Evolutionary conservation across 2,113 vertebrate genomes (phyloP).

Genomic region (Psettodes erumei): DNA sequence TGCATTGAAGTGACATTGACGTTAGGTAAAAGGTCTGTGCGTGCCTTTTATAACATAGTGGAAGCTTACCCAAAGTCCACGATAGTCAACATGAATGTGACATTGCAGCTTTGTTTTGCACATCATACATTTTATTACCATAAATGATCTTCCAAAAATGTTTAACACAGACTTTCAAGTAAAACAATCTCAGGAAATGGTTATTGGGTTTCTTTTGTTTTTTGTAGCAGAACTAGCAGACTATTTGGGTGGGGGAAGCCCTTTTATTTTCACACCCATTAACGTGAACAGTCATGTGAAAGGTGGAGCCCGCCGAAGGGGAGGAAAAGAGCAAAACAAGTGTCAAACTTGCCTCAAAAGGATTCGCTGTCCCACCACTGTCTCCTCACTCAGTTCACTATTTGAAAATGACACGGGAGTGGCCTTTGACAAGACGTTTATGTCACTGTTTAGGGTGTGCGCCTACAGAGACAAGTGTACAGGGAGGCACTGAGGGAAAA

Average conservation of each 20-base stretch:
- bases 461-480: neutral
- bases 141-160: slow-evolving; percentile 34
- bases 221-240: neutral
- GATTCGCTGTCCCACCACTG: neutral
- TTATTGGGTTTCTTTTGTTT: no score
- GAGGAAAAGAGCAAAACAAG: slow-evolving; percentile 19
- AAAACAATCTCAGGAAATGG: slow-evolving; percentile 17
- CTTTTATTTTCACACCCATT: slow-evolving; percentile 28
- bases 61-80: neutral
- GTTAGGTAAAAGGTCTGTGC: slow-evolving; percentile 32
- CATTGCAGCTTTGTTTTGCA: slow-evolving; percentile 17
- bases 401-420: neutral
- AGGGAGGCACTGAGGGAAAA: neutral
- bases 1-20: slow-evolving; percentile 32
- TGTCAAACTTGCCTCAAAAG: neutral
- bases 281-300: slow-evolving; percentile 20
- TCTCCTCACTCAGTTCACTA: neutral
- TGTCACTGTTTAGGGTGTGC: neutral
- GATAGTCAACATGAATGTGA: neutral
- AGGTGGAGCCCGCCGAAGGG: slow-evolving; percentile 49
- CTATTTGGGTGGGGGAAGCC: slow-evolving; percentile 38
- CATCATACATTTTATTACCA: slow-evolving; percentile 68
- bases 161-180: slow-evolving; percentile 57
- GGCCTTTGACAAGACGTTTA: slow-evolving; percentile 2
- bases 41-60: slow-evolving; percentile 23